Base-by-base conservation (phyloP, 1,140 invertebrate species). In the Orius laevigatus region DNA sequence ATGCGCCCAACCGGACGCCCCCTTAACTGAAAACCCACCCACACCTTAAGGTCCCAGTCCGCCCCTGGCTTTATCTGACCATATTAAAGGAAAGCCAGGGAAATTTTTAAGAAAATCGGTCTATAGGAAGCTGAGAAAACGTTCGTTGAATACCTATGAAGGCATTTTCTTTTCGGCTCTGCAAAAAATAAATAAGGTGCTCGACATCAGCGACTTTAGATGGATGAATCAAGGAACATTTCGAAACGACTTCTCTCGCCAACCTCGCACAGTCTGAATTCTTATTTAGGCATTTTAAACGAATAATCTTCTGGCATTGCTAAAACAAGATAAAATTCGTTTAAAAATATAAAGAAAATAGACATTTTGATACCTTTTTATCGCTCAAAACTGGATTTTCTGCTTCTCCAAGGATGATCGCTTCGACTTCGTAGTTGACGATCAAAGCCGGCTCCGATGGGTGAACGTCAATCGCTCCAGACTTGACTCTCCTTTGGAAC, bases 101-200 rank as follows among this genome's bases (percentile, higher is more conserved):
- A n/a, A n/a, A n/a, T n/a, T n/a, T n/a, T n/a, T n/a, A n/a, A n/a
- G n/a, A n/a, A n/a, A n/a, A n/a, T n/a, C n/a, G n/a, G n/a, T n/a
- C n/a, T n/a, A n/a, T n/a, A n/a, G n/a, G n/a, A n/a, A n/a, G n/a
- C n/a, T n/a, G n/a, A n/a, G n/a, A n/a, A n/a, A n/a, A n/a, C n/a
- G n/a, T n/a, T n/a, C n/a, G n/a, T n/a, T n/a, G n/a, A n/a, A n/a
- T 25, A 25, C 25, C 48, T 44, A 53, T 53, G 52, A 58, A 58
- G 50, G 59, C 60, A 62, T 67, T 70, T 44, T 70, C 70, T 63
- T 80, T 80, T 49, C 89, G 72, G 64, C 83, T 89, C 65, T 92
- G 84, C 19, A 95, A 67, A 67, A 92, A 93, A 63, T 82, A 85
- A 54, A 94, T 78, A n/a, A 91, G 70, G 60, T 92, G 88, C 63